phyloP scores from a whole-genome alignment of 2,113 vertebrate genomes.

The Rhynchomys soricoides region DNA sequence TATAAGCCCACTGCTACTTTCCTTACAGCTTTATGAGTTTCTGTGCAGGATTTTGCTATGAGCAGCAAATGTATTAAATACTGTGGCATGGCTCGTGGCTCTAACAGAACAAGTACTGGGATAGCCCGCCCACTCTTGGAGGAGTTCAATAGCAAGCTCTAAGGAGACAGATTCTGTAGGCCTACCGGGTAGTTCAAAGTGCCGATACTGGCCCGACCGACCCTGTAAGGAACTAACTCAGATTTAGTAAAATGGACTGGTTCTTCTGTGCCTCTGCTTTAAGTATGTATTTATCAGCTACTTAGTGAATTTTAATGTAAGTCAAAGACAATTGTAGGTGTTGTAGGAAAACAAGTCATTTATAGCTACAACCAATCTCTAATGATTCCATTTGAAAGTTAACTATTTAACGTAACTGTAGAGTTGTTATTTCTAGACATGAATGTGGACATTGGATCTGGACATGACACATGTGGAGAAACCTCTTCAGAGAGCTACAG shows the following conservation, averaged over 20 bases:
- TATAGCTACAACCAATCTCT: conserved; percentile 57
- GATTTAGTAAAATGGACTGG: not conserved
- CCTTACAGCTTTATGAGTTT: not conserved
- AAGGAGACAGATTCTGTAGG: not conserved
- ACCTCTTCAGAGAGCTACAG: conserved; percentile 97
- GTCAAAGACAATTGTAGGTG: not conserved
- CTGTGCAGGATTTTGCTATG: conserved; percentile 29
- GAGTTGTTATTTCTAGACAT: conserved; percentile 86
- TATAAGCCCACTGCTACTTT: not conserved
- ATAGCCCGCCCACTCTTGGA: not conserved
- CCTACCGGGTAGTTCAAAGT: not conserved
- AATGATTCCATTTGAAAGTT: conserved; percentile 41
- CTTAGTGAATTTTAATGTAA: conserved; percentile 35
- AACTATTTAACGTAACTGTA: conserved; percentile 66
- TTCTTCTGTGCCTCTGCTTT: conserved; percentile 3
- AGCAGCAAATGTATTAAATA: not conserved
- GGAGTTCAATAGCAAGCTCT: not conserved
- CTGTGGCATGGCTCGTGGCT: not conserved
- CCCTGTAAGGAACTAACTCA: conserved; percentile 16
- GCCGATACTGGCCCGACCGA: not conserved
- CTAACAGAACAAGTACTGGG: not conserved
- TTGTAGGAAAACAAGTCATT: not conserved
- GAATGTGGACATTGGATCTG: conserved; percentile 89
- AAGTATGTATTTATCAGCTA: conserved; percentile 12
- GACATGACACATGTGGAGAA: conserved; percentile 92